Percentiles rank a stretch among this genome's conserved stretches.
These are phyloP conservation scores for Sylvilagus floridanus DNA, from an alignment of 2,797 vertebrate genomes.

Conservation along the genomic window DNA sequence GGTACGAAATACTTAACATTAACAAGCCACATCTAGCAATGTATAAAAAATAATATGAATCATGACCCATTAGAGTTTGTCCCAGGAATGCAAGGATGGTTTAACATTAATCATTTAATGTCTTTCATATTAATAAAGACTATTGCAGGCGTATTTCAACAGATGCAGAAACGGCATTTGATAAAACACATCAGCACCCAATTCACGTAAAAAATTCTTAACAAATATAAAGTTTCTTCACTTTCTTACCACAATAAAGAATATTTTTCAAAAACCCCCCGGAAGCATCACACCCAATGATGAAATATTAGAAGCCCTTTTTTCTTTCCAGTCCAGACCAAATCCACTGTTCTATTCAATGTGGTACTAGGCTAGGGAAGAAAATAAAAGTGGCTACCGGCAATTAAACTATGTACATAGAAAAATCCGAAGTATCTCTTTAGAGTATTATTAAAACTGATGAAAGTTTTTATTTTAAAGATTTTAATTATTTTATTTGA, in stretches of 20 bases:
- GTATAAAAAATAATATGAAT: not conserved
- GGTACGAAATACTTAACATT: not conserved
- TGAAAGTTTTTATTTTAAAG: not conserved
- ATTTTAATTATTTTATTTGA: no score
- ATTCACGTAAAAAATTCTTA: conserved; percentile 13
- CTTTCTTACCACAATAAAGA: conserved; percentile 51
- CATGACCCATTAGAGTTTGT: not conserved
- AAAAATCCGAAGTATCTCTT: not conserved
- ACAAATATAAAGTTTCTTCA: not conserved
- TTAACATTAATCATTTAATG: not conserved
- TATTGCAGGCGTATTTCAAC: not conserved
- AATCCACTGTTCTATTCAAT: not conserved
- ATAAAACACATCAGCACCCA: not conserved
- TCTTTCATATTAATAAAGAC: conserved; percentile 24
- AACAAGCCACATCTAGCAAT: not conserved
- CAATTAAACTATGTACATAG: not conserved
- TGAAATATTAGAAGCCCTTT: not conserved
- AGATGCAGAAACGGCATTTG: conserved; percentile 23
- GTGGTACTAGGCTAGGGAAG: not conserved
- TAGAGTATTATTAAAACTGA: not conserved
- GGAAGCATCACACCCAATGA: not conserved
- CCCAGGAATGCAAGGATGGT: conserved; percentile 26
- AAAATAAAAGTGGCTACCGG: not conserved
- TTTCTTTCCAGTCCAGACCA: not conserved
- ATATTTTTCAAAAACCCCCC: not conserved